phyloP scores from a whole-genome alignment of 2,113 vertebrate species.

The Mastomys natalensis region DNA sequence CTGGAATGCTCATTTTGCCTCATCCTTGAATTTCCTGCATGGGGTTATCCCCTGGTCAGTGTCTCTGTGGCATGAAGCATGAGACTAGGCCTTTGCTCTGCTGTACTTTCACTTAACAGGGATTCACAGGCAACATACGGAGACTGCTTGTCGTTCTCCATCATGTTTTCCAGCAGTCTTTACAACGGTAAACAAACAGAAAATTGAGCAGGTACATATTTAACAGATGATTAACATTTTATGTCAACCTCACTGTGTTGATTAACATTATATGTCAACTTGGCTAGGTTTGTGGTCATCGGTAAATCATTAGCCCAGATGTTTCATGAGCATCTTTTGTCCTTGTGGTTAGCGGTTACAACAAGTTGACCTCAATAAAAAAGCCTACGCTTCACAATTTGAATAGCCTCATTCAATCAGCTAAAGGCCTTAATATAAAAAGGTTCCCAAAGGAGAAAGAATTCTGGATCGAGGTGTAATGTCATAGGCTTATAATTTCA shows the following conservation, averaged over 20 bases:
- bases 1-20: background rate
- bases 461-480: background rate
- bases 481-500: background rate
- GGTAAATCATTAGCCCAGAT: background rate
- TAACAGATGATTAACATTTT: background rate
- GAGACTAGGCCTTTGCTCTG: background rate
- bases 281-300: background rate
- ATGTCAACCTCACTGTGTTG: background rate
- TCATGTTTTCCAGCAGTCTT: background rate
- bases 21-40: background rate
- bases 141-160: background rate
- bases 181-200: background rate
- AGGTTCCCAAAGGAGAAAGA: background rate
- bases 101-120: background rate
- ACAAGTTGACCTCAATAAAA: background rate
- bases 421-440: background rate
- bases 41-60: background rate
- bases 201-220: background rate
- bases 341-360: background rate
- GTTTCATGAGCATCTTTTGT: background rate
- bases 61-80: background rate
- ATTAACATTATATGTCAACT: background rate
- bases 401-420: background rate
- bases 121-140: background rate
- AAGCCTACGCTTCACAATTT: background rate